phyloP scores from a whole-genome alignment of 1,140 invertebrate genomes.

The Philopotamus ludificatus region DNA sequence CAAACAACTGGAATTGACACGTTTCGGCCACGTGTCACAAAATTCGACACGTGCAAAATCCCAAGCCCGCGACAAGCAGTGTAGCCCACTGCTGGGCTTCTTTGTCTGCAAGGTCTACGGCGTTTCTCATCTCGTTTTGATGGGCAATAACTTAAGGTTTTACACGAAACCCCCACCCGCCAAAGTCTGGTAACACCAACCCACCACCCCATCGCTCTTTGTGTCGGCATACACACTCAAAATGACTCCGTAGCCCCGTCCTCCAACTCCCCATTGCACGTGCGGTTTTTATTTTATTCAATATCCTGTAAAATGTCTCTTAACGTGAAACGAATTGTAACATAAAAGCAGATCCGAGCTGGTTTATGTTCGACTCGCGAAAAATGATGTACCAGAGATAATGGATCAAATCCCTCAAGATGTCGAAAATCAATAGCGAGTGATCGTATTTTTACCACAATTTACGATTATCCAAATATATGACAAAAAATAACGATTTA shows the following conservation, averaged over 20 bases:
- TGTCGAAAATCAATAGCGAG: too few relatives aligned
- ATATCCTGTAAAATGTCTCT: slow-evolving; percentile 9
- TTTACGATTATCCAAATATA: too few relatives aligned
- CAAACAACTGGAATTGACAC: too few relatives aligned
- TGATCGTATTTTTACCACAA: too few relatives aligned
- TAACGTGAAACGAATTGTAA: slow-evolving; percentile 7
- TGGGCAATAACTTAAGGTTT: slow-evolving; percentile 13
- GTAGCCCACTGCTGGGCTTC: not conserved
- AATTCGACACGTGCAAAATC: too few relatives aligned
- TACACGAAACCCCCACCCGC: not conserved
- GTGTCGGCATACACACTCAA: too few relatives aligned
- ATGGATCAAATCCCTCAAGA: not conserved
- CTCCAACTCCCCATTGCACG: not conserved
- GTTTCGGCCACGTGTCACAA: too few relatives aligned
- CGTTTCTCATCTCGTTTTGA: slow-evolving; percentile 5
- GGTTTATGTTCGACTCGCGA: slow-evolving; percentile 1
- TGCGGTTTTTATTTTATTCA: slow-evolving; percentile 6
- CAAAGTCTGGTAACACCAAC: not conserved
- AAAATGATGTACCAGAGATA: not conserved
- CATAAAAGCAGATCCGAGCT: slow-evolving; percentile 5
- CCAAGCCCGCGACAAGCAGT: too few relatives aligned
- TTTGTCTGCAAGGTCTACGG: not conserved
- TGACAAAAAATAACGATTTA: too few relatives aligned
- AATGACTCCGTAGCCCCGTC: not conserved
- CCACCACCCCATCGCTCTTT: too few relatives aligned